Evolutionary conservation across 1,140 invertebrate species (phyloP).

Genomic region (Cheumatopsyche charites): DNA sequence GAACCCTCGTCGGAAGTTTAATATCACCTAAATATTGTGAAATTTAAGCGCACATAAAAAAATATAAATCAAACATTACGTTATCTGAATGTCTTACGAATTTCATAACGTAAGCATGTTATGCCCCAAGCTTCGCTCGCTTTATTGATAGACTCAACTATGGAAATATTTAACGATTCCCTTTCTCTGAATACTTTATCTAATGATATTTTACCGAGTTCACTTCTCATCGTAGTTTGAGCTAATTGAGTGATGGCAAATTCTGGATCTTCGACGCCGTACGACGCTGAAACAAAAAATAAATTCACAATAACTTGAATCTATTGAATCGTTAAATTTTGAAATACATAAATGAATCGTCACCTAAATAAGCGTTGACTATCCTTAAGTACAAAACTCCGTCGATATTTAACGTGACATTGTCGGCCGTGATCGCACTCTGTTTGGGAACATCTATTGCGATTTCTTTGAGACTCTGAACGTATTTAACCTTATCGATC

Average conservation of each 20-base stretch:
- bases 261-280: slow-evolving; percentile 99
- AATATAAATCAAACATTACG: too few species aligned
- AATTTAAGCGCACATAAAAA: not conserved
- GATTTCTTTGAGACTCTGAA: slow-evolving; percentile 99
- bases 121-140: slow-evolving; percentile 98
- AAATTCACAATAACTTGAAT: not conserved
- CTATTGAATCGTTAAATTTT: not conserved
- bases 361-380: slow-evolving; percentile 88
- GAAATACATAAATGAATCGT: slow-evolving; percentile 34
- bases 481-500: slow-evolving; percentile 94
- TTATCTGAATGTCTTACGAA: slow-evolving; percentile 79
- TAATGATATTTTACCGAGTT: slow-evolving; percentile 96
- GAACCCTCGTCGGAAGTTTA: slow-evolving; percentile 87
- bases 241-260: slow-evolving; percentile 99
- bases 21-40: slow-evolving; percentile 79
- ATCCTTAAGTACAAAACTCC: slow-evolving; percentile 96
- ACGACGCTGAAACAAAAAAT: slow-evolving; percentile 72
- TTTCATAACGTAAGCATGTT: slow-evolving; percentile 97
- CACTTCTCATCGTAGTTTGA: slow-evolving; percentile 99
- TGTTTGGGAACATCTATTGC: slow-evolving; percentile 99
- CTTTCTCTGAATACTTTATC: slow-evolving; percentile 97
- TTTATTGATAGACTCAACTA: slow-evolving; percentile 97
- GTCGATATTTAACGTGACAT: slow-evolving; percentile 96
- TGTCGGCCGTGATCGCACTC: slow-evolving; percentile 96
- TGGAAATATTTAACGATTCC: slow-evolving; percentile 93